Evolutionary conservation across 2,888 invertebrate species (phyloP).

Genomic region (Parasteatoda lunata): DNA sequence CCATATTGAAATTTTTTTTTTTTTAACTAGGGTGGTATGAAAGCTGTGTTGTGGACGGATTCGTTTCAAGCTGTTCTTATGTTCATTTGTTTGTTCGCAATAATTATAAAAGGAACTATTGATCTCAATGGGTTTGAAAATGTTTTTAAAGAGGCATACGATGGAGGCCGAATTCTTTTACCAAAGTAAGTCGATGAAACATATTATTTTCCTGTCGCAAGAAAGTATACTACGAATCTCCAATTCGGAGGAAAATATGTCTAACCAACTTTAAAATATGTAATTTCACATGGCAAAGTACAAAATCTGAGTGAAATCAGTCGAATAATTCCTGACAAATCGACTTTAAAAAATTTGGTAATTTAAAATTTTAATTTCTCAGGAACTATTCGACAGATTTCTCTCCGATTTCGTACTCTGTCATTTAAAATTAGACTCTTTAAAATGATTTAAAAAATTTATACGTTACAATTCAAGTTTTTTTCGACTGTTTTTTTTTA

Average conservation of each 20-base stretch:
- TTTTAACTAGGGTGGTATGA: conserved; percentile 81
- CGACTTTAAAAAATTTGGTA: neutral
- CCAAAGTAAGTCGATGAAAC: conserved; percentile 71
- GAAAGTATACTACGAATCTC: neutral
- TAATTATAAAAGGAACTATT: conserved; percentile 85
- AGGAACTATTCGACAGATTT: neutral
- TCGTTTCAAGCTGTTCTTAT: conserved; percentile 94
- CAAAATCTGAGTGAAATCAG: too few relatives aligned
- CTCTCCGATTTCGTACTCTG: neutral
- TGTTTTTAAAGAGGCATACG: conserved; percentile 83
- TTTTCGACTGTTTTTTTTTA: too few relatives aligned
- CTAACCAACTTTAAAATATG: neutral
- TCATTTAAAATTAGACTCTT: neutral
- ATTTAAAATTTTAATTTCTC: neutral
- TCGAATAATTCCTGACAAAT: neutral
- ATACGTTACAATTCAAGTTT: too few relatives aligned
- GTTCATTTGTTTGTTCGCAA: conserved; percentile 85
- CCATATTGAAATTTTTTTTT: neutral
- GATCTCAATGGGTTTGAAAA: conserved; percentile 82
- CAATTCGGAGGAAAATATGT: neutral
- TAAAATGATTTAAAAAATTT: too few relatives aligned
- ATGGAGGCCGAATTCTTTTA: conserved; percentile 81
- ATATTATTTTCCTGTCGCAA: neutral
- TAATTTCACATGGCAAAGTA: too few relatives aligned
- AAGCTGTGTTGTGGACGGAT: conserved; percentile 87